Percentiles rank a stretch among this genome's conserved stretches.
Conservation (phyloP, 2,888 invertebrate species). For the Leptopilina syphax region DNA sequence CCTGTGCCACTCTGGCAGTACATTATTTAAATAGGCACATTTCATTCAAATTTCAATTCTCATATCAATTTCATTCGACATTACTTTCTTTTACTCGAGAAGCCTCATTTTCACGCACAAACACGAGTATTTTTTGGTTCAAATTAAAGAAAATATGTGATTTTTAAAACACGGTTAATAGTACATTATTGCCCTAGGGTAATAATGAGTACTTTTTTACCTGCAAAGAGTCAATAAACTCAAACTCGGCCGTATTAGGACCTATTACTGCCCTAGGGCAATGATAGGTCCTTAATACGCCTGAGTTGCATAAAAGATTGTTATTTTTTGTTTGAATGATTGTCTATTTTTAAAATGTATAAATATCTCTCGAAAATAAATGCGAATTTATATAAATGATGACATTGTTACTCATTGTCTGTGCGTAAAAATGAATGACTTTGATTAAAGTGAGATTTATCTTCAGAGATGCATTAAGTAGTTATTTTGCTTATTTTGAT, state of each 20-base stretch:
- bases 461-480: slow-evolving; percentile 51
- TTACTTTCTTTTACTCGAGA: slow-evolving; percentile 47
- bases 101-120: slow-evolving; percentile 53
- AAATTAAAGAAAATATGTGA: too few species aligned
- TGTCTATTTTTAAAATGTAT: slow-evolving; percentile 23
- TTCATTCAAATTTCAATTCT: slow-evolving; percentile 48
- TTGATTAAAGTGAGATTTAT: slow-evolving; percentile 52
- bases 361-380: neutral
- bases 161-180: too few species aligned
- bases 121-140: slow-evolving; percentile 31
- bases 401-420: neutral
- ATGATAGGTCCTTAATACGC: too few species aligned
- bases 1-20: slow-evolving; percentile 69
- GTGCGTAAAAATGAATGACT: slow-evolving; percentile 13
- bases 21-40: slow-evolving; percentile 58
- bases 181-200: too few species aligned
- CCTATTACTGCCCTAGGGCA: too few species aligned
- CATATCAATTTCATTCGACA: slow-evolving; percentile 46
- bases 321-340: slow-evolving; percentile 12
- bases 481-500: slow-evolving; percentile 38
- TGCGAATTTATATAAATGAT: too few species aligned
- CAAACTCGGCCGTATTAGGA: too few species aligned
- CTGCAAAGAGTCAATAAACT: too few species aligned
- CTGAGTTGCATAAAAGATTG: neutral
- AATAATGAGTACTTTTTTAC: too few species aligned